Base-by-base conservation (phyloP, 2,113 vertebrate genomes). In the Prochilodus magdalenae region DNA sequence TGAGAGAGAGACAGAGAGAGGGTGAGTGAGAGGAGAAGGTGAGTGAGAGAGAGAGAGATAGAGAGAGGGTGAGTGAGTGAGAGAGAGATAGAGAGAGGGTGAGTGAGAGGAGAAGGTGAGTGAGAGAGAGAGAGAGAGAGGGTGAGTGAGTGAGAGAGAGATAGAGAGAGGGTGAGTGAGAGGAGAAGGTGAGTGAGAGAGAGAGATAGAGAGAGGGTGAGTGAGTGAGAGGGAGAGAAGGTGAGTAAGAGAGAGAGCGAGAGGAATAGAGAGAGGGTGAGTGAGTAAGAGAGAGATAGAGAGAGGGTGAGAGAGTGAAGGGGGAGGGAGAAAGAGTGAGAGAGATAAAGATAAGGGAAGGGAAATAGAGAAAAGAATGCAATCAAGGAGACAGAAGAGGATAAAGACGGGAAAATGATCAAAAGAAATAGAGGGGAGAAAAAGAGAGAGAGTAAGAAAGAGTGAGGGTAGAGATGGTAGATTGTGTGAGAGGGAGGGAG, bases 61-160 rank as follows among this genome's bases (percentile, higher is more conserved):
- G 29, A 20, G 18, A 66, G 29, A 18, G 6, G 53, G 18, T n/a
- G n/a, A n/a, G n/a, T n/a, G n/a, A n/a, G 15, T n/a, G 51, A 53
- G 70, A 51, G 66, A 10, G 24, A 47, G 36, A 47, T 24, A 5
- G 24, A 60, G 53, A 47, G 53, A 29, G 67, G 71, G 77, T 62
- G 53, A 79, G 70, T n/a, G n/a, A n/a, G n/a, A n/a, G n/a, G n/a
- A n/a, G n/a, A n/a, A n/a, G n/a, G n/a, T n/a, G n/a, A n/a, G n/a
- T n/a, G n/a, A n/a, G n/a, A n/a, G n/a, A n/a, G n/a, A n/a, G n/a
- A 59, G 53, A 27, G 67, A 80, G 78, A 80, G 53, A 83, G 36
- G 53, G 18, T n/a, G n/a, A n/a, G n/a, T n/a, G n/a, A n/a, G n/a
- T n/a, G n/a, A n/a, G 70, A 51, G 66, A 10, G 24, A 47, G 36